Base-by-base conservation (phyloP, 2,888 invertebrate species). In the Tenthredo scrophulariae region DNA sequence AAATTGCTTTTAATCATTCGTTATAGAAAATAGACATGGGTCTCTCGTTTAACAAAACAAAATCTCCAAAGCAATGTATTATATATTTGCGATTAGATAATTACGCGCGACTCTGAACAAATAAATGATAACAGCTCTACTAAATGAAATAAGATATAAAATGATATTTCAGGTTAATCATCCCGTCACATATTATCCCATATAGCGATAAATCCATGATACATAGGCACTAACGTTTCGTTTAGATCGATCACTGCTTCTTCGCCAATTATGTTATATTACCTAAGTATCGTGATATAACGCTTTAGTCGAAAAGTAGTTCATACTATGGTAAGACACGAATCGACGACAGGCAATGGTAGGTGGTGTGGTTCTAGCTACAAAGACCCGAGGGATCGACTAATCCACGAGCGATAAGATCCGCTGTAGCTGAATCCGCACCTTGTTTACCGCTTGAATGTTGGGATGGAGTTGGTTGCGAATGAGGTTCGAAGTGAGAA, bases 401-500 rank as follows among this genome's bases (percentile, higher is more conserved):
- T 15, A 93, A 89, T 54, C 93, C 93, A 65, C 93, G 92, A 4
- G 93, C 93, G 77, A 93, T 92, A 18, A 93, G 87, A 84, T 93
- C 93, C 0, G 93, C 93, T 0, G 92, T 92, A 4, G 92, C 91
- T 0, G 91, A 90, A 86, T 93, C 93, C 43, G 89, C 88, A 10
- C 88, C 88, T 84, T 92, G 92, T 85, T 93, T 93, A 7, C 89
- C 88, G 29, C 88, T 86, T 50, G 90, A 88, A 67, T 90, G 90
- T 9, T 91, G 91, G 0, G 90, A 86, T 13, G 90, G 88, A 13
- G 89, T 88, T 1, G 87, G 86, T 77, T 91, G 91, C 22, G 90
- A 88, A 22, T 92, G 92, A 7, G 92, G 89, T 82, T 96, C 96
- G 88, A 96, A 96, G 90, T 96, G 96, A 29, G 95, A 95, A 87